A percentile compares a stretch with the other conserved stretches of the same genome.
Evolutionary conservation across 2,888 invertebrate genomes (phyloP).

Genomic region (Yponomeuta plumbellus): DNA sequence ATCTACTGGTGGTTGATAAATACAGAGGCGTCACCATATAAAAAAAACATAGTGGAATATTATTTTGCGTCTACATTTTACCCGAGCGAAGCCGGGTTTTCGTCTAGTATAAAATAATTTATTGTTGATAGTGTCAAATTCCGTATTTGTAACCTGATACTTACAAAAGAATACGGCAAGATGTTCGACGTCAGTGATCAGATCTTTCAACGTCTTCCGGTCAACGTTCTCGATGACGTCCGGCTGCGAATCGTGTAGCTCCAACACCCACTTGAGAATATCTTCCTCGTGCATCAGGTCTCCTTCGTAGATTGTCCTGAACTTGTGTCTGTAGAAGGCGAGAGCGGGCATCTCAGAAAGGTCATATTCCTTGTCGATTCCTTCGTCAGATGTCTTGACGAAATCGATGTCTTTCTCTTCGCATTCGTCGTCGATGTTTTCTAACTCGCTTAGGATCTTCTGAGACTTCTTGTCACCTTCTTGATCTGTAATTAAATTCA

Average conservation of each 20-base stretch:
- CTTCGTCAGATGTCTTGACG: slow-evolving; percentile 93
- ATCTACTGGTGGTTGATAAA: no score
- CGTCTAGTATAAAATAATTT: no score
- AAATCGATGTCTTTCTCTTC: slow-evolving; percentile 94
- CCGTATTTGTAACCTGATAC: slow-evolving; percentile 35
- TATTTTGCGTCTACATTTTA: no score
- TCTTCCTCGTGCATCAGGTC: slow-evolving; percentile 95
- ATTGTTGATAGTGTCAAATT: no score
- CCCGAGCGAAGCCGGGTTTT: no score
- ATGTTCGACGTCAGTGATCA: slow-evolving; percentile 93
- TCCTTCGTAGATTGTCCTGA: slow-evolving; percentile 91
- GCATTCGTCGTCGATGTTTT: slow-evolving; percentile 95
- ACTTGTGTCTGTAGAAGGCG: slow-evolving; percentile 91
- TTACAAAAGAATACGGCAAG: slow-evolving; percentile 94
- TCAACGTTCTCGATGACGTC: slow-evolving; percentile 95
- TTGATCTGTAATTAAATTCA: slow-evolving; percentile 77
- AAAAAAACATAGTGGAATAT: no score
- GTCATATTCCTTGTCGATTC: slow-evolving; percentile 92
- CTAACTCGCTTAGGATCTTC: slow-evolving; percentile 90
- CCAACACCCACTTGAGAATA: slow-evolving; percentile 92
- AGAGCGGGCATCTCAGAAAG: slow-evolving; percentile 87
- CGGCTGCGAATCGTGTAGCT: slow-evolving; percentile 87
- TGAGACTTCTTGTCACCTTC: slow-evolving; percentile 93
- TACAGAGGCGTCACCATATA: no score
- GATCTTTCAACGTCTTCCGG: slow-evolving; percentile 90